Evolutionary conservation across 2,797 vertebrate genomes (phyloP).

Genomic region (Vespertilio murinus): DNA sequence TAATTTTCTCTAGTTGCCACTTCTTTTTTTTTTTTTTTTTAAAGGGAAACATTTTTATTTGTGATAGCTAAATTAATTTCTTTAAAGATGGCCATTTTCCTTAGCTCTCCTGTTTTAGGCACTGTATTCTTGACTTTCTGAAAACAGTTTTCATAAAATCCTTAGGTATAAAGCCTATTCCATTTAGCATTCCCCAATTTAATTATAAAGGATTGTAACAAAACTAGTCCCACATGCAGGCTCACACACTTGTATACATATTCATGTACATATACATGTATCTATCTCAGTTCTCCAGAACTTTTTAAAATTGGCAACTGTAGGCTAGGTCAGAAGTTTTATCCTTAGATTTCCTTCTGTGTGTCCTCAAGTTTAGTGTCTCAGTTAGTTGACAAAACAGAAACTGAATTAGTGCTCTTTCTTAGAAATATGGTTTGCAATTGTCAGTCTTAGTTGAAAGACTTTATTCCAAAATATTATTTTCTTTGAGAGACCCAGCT

Average conservation of each 20-base stretch:
- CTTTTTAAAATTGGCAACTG: background rate
- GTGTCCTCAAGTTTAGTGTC: slow-evolving; percentile 20
- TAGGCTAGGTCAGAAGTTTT: background rate
- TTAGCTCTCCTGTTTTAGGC: background rate
- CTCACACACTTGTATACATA: background rate
- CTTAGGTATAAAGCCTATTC: background rate
- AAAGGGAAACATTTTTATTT: slow-evolving; percentile 12
- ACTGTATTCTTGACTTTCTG: background rate
- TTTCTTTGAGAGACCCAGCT: background rate
- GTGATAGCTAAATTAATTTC: background rate
- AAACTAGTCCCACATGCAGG: background rate
- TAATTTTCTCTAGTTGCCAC: background rate
- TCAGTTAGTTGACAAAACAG: background rate
- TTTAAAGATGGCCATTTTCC: background rate
- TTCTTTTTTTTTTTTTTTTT: background rate
- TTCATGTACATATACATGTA: background rate
- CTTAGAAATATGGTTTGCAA: background rate
- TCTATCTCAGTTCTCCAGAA: background rate
- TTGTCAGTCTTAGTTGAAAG: background rate
- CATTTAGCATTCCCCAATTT: background rate
- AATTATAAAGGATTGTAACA: background rate
- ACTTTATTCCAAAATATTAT: slow-evolving; percentile 8
- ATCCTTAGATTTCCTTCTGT: slow-evolving; percentile 25
- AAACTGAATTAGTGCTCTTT: background rate
- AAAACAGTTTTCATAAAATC: slow-evolving; percentile 21